These are phyloP conservation scores for Sarcophaga variegata DNA, from an alignment of 2,888 invertebrate species.

Conservation along the genomic window DNA sequence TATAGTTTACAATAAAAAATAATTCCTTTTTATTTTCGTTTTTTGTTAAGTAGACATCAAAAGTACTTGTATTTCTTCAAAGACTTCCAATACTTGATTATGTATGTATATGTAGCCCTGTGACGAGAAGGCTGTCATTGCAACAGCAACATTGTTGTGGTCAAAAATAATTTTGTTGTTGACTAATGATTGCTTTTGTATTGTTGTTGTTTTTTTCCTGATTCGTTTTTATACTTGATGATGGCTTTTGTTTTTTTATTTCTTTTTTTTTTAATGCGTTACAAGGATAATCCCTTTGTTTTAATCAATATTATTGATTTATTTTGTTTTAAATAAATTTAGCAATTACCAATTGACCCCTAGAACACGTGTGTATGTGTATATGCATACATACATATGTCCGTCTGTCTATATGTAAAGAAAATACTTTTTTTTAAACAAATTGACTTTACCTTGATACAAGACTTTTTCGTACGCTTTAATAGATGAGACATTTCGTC, in stretches of 20 bases:
- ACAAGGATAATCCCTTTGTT: conserved; percentile 64
- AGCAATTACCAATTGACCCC: conserved; percentile 10
- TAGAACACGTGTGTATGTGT: background rate
- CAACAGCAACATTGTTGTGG: conserved; percentile 46
- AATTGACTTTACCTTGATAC: conserved; percentile 78
- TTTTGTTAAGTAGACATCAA: background rate
- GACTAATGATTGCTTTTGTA: background rate
- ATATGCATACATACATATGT: background rate
- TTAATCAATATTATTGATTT: conserved; percentile 68
- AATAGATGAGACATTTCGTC: conserved; percentile 78
- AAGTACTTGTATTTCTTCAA: background rate
- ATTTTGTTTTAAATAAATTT: conserved; percentile 42
- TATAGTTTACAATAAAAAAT: background rate
- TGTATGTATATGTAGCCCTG: too few relatives aligned
- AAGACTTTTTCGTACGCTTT: conserved; percentile 81
- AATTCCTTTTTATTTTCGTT: background rate
- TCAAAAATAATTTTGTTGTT: conserved; percentile 17
- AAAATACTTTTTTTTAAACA: background rate
- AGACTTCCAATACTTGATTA: background rate
- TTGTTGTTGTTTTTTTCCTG: background rate
- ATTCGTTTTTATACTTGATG: background rate
- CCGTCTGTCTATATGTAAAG: background rate
- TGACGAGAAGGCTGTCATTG: conserved; percentile 4
- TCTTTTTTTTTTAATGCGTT: conserved; percentile 35
- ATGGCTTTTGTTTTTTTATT: conserved; percentile 29